Base-by-base conservation (phyloP, 2,113 vertebrate genomes). In the Hippocampus mohnikei region DNA sequence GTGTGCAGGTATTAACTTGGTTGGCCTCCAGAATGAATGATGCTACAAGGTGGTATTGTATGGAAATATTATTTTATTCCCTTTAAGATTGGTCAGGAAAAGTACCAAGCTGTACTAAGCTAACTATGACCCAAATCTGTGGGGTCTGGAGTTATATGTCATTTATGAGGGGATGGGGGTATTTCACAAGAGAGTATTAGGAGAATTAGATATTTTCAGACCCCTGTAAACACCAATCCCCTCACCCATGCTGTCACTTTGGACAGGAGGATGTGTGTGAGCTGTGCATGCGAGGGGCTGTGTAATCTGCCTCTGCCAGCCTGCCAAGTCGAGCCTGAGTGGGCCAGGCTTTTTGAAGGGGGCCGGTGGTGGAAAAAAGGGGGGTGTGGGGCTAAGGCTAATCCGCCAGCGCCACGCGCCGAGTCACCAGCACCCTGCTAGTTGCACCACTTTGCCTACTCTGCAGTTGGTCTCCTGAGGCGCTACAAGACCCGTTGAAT, bases 261-360 rank as follows among this genome's bases (percentile, higher is more conserved):
- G 10, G 3, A 12, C 55, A 65, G 53, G 67, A 71, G 20, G 73
- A 65, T 29, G 46, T 70, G 70, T 71, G 69, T 37, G 33, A 76
- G 71, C 46, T 71, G 67, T 78, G 66, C 48, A 46, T 82, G 77
- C 66, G 62, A 55, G 9, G 56, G 59, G 53, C 66, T 76, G 79
- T 87, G 75, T 91, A 90, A 92, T 92, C 89, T 89, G 82, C 79
- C 71, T 70, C 73, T 66, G 61, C 76, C 88, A 91, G 84, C 81
- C 83, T 79, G 69, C 82, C 52, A 75, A 71, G 72, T 81, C 70
- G 67, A 58, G 69, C 74, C 78, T 72, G 73, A 83, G 68, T 56
- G 62, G 74, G 77, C 48, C 66, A 81, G 73, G 75, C 20, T 78
- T 50, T 87, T 88, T 82, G 84, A 83, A 84, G 82, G 79, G 69